A percentile compares a stretch with the other conserved stretches of the same genome.
These are phyloP conservation scores for Drosophila mayaguana DNA, from an alignment of 2,888 invertebrate species.

Conservation along the genomic window DNA sequence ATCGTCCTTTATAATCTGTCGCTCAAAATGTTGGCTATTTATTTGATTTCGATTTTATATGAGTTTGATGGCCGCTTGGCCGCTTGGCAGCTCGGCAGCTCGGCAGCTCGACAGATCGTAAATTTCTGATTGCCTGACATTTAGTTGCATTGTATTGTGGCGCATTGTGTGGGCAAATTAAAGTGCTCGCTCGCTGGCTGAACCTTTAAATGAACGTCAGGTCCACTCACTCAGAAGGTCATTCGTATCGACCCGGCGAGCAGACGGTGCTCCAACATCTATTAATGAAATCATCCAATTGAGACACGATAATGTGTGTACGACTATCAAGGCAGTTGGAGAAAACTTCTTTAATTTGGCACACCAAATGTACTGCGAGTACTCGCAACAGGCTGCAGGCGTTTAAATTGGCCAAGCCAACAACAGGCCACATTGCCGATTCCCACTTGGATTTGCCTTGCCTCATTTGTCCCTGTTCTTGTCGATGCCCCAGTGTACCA, in stretches of 20 bases:
- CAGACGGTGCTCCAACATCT: constrained; percentile 56
- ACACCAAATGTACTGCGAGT: constrained; percentile 44
- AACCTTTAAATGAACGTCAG: constrained; percentile 12
- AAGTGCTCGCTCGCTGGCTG: constrained; percentile 19
- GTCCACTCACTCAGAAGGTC: constrained; percentile 51
- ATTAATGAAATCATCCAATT: constrained; percentile 62
- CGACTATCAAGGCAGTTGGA: constrained; percentile 41
- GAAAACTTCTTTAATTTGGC: constrained; percentile 50
- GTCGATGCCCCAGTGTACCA: constrained; percentile 64
- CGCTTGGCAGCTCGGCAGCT: constrained; percentile 32
- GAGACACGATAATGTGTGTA: constrained; percentile 72
- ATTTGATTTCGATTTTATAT: constrained; percentile 65
- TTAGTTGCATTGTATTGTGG: constrained; percentile 11
- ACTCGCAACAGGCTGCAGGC: constrained; percentile 73
- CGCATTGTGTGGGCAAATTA: constrained; percentile 18
- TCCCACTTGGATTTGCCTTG: constrained; percentile 53
- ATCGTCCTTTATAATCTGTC: constrained; percentile 54
- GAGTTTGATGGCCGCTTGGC: constrained; percentile 55
- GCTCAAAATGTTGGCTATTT: constrained; percentile 56
- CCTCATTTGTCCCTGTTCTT: constrained; percentile 44
- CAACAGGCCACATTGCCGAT: constrained; percentile 40
- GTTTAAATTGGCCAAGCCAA: constrained; percentile 55
- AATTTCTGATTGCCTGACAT: constrained; percentile 48
- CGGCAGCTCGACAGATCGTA: constrained; percentile 45
- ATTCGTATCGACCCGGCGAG: constrained; percentile 45